Evolutionary conservation across 2,113 vertebrate genomes (phyloP).

Genomic region (Sorex fumeus): DNA sequence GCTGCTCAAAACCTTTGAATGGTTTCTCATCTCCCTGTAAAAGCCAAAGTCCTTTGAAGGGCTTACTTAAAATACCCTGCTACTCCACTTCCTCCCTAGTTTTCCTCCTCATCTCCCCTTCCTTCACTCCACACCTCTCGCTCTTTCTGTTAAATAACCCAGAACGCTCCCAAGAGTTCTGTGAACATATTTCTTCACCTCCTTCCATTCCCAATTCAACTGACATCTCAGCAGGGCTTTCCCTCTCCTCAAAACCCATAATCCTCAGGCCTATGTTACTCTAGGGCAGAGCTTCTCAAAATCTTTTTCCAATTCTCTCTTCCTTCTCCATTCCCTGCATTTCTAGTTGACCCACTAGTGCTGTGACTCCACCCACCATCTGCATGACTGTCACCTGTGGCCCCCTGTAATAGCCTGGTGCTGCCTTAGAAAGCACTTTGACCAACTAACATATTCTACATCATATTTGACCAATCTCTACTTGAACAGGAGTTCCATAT

Average conservation of each 20-base stretch:
- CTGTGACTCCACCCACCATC: no score
- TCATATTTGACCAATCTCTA: neutral
- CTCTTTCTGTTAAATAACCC: neutral
- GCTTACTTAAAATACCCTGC: neutral
- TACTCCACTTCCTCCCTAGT: neutral
- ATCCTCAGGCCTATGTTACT: neutral
- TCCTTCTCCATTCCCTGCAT: no score
- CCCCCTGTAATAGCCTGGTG: no score
- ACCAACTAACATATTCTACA: neutral
- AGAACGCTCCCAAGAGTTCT: neutral
- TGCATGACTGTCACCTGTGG: no score
- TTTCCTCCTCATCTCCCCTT: neutral
- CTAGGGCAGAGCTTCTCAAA: neutral
- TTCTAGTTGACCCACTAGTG: no score
- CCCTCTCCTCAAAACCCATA: neutral
- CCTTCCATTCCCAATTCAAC: neutral
- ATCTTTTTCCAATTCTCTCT: no score
- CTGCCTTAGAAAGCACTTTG: neutral
- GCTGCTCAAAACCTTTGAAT: conserved; percentile 8
- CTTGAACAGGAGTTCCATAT: neutral
- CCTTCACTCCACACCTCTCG: neutral
- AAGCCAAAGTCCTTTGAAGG: conserved; percentile 28
- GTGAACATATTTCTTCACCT: neutral
- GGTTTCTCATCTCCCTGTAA: neutral
- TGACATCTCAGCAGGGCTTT: neutral